These are phyloP conservation scores for roundworm (Caenorhabditis elegans) DNA, from an alignment of 1,140 invertebrate genomes.

Conservation along the genomic window DNA sequence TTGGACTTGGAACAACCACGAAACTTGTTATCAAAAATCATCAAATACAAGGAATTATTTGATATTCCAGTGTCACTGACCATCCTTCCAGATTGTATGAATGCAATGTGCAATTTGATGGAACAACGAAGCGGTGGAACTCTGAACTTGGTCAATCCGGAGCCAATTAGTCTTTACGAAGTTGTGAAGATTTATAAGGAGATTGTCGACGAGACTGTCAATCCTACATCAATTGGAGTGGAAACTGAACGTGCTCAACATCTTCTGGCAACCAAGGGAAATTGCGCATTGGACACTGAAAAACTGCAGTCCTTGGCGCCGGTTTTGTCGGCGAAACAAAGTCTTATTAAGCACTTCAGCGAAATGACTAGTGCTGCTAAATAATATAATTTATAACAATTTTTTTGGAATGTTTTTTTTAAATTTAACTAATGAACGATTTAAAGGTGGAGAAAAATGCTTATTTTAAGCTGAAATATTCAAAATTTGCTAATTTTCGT, in stretches of 20 bases:
- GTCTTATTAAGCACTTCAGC: constrained; percentile 9
- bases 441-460: too few species aligned
- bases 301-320: neutral
- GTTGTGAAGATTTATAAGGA: constrained; percentile 64
- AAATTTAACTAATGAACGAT: too few species aligned
- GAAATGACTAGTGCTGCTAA: constrained; percentile 11
- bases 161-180: constrained; percentile 59
- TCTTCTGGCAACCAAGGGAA: constrained; percentile 62
- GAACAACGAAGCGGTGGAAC: constrained; percentile 57
- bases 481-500: too few species aligned
- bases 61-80: constrained; percentile 65
- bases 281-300: constrained; percentile 60
- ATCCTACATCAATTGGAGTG: constrained; percentile 48
- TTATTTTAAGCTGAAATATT: too few species aligned
- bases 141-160: constrained; percentile 63
- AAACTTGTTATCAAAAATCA: constrained; percentile 63
- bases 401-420: neutral
- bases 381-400: neutral
- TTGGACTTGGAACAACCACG: constrained; percentile 61
- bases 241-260: constrained; percentile 58
- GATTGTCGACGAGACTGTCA: constrained; percentile 51
- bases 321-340: constrained; percentile 14
- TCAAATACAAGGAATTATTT: constrained; percentile 64
- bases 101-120: constrained; percentile 61
- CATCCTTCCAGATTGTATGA: constrained; percentile 65